A percentile compares a stretch with the other conserved stretches of the same genome.
Evolutionary conservation across 2,888 invertebrate genomes (phyloP).

Genomic region (Venusia cambrica): DNA sequence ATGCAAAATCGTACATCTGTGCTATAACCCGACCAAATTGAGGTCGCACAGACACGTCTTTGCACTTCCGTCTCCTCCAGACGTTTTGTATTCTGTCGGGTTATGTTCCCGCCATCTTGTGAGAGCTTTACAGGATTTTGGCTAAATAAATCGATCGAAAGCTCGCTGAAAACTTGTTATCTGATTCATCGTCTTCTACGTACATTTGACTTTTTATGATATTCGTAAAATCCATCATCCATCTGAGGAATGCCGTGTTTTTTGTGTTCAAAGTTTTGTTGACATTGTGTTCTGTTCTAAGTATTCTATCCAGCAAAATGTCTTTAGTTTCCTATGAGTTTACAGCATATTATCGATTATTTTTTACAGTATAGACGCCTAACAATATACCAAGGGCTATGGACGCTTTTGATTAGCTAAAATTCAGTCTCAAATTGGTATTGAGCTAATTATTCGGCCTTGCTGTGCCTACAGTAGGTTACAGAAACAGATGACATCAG

Average conservation of each 20-base stretch:
- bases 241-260: not conserved
- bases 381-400: too few species aligned
- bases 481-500: conserved; percentile 75
- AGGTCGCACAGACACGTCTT: conserved; percentile 49
- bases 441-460: conserved; percentile 51
- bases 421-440: conserved; percentile 37
- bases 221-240: not conserved
- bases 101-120: conserved; percentile 77
- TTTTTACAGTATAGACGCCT: too few species aligned
- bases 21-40: conserved; percentile 68
- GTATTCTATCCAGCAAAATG: conserved; percentile 10
- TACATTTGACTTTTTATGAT: conserved; percentile 4
- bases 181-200: conserved; percentile 18
- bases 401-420: too few species aligned
- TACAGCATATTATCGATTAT: conserved; percentile 12
- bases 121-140: conserved; percentile 70
- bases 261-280: conserved; percentile 21
- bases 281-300: conserved; percentile 23
- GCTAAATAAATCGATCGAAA: conserved; percentile 75
- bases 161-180: conserved; percentile 65
- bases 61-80: conserved; percentile 50
- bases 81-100: conserved; percentile 47
- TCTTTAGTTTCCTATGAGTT: too few species aligned
- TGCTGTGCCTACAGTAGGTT: conserved; percentile 66
- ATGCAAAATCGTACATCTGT: conserved; percentile 72